phyloP scores from a whole-genome alignment of 2,888 invertebrate species.

The Cheilosia pagana region DNA sequence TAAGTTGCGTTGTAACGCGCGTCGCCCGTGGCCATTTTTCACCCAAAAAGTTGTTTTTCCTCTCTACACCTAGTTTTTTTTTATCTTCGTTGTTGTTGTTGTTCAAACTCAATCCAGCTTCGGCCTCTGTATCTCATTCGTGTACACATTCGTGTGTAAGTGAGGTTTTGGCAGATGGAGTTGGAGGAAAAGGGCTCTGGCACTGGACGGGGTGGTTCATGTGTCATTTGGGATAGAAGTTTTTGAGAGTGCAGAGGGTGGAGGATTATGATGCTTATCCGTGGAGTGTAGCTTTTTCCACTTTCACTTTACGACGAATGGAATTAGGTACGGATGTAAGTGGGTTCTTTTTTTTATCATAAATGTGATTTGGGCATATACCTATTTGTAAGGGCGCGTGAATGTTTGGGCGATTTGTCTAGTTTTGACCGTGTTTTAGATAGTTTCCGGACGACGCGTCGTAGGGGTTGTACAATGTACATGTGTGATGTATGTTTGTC shows the following conservation, averaged over 20 bases:
- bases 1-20: conserved; percentile 74
- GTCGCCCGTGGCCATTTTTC: conserved; percentile 75
- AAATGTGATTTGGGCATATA: conserved; percentile 48
- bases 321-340: conserved; percentile 57
- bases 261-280: conserved; percentile 66
- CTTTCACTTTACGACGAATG: conserved; percentile 63
- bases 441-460: neutral
- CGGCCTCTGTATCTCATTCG: conserved; percentile 43
- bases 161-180: conserved; percentile 9
- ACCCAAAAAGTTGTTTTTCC: conserved; percentile 66
- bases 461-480: neutral
- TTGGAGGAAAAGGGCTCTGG: neutral
- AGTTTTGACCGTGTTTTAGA: conserved; percentile 40
- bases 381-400: conserved; percentile 46
- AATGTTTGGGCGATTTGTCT: conserved; percentile 46
- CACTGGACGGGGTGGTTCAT: conserved; percentile 57
- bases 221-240: conserved; percentile 72
- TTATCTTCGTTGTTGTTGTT: neutral
- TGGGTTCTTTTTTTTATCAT: conserved; percentile 26
- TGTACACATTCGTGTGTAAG: conserved; percentile 27
- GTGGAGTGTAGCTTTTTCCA: conserved; percentile 68
- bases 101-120: conserved; percentile 37
- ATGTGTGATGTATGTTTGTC: no score
- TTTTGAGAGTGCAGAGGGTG: conserved; percentile 41
- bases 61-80: conserved; percentile 63